Conservation (phyloP, 2,113 vertebrate species). For the Prunella himalayana region DNA sequence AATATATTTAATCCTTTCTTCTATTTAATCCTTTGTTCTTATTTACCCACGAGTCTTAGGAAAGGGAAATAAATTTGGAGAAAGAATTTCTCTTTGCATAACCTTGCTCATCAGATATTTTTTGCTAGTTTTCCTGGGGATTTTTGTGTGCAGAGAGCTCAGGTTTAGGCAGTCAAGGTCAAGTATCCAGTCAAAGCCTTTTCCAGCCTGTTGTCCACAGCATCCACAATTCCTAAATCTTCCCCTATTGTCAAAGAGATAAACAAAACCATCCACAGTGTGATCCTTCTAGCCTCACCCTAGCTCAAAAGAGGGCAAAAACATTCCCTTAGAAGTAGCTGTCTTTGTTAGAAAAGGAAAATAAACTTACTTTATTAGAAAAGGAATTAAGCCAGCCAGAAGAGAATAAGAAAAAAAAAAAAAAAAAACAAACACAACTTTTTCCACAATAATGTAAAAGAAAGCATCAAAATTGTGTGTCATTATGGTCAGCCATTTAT, state of each 20-base stretch:
- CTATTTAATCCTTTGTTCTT: neutral
- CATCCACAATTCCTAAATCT: neutral
- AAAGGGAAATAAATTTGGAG: neutral
- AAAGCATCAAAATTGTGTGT: neutral
- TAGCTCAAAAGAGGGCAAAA: neutral
- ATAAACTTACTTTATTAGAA: no score
- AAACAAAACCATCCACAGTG: neutral
- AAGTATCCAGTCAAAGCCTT: neutral
- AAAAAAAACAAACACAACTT: neutral
- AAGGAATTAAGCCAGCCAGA: neutral
- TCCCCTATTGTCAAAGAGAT: neutral
- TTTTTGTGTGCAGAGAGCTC: neutral
- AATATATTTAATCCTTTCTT: neutral
- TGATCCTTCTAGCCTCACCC: neutral
- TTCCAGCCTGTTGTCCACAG: neutral
- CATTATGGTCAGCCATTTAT: neutral
- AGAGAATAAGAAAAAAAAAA: neutral
- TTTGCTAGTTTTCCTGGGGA: neutral
- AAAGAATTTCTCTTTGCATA: neutral
- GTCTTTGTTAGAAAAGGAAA: neutral
- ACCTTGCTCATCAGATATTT: neutral
- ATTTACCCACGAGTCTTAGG: neutral
- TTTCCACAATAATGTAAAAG: neutral
- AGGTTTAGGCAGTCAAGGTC: neutral
- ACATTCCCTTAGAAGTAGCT: neutral